Conservation (phyloP, 2,797 vertebrate species). For the Odontamblyopus lacepedii region DNA sequence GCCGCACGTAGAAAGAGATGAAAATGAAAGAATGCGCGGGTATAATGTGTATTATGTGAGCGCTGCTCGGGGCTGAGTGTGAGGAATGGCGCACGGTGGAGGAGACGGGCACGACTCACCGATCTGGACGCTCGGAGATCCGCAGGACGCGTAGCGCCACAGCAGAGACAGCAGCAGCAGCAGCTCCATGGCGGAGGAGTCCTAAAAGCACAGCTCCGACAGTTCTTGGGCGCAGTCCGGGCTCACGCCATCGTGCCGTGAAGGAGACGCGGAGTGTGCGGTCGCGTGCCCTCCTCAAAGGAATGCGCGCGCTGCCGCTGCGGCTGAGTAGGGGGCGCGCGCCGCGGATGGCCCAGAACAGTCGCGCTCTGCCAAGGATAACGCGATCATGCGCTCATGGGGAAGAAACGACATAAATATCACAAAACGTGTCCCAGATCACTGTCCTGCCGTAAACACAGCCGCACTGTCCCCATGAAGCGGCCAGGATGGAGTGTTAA, state of each 20-base stretch:
- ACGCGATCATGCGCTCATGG: slow-evolving; percentile 5
- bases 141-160: slow-evolving; percentile 51
- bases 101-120: slow-evolving; percentile 42
- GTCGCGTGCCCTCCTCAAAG: slow-evolving; percentile 35
- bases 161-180: slow-evolving; percentile 52
- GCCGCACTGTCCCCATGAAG: background rate
- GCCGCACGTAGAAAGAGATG: background rate
- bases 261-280: slow-evolving; percentile 47
- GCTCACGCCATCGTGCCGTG: slow-evolving; percentile 40
- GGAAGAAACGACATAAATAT: background rate
- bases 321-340: slow-evolving; percentile 40
- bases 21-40: too few species aligned
- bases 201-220: slow-evolving; percentile 14
- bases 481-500: background rate
- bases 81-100: slow-evolving; percentile 1
- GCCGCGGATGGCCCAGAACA: slow-evolving; percentile 33
- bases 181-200: slow-evolving; percentile 53
- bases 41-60: background rate
- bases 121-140: slow-evolving; percentile 69
- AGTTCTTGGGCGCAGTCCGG: slow-evolving; percentile 20
- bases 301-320: slow-evolving; percentile 52
- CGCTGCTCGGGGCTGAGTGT: background rate
- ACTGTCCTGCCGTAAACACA: background rate
- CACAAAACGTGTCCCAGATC: background rate
- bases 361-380: slow-evolving; percentile 7